These are phyloP conservation scores for Siderastrea siderea DNA, from an alignment of 92 coral and sea anemone genomes.

Conservation along the genomic window DNA sequence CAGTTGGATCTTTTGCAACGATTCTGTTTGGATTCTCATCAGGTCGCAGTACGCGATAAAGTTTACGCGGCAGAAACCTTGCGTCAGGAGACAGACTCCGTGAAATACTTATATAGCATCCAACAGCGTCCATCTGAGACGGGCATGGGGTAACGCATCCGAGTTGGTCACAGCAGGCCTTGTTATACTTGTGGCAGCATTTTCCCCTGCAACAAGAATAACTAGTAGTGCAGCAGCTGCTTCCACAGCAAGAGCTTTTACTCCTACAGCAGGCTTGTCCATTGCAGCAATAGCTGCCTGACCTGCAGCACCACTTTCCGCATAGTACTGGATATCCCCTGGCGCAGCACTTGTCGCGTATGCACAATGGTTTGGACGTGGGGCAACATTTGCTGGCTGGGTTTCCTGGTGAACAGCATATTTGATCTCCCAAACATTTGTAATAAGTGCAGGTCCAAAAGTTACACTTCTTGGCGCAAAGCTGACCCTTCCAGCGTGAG, in stretches of 20 bases:
- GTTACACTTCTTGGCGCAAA: not conserved
- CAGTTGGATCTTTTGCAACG: not conserved
- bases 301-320: not conserved
- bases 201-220: not conserved
- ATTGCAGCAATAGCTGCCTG: not conserved
- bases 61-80: too few relatives aligned
- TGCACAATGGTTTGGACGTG: not conserved
- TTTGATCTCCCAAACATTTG: constrained; percentile 1
- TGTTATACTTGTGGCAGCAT: not conserved
- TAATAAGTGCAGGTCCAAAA: not conserved
- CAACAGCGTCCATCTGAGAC: not conserved
- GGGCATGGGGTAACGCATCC: not conserved
- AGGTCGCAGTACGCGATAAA: not conserved
- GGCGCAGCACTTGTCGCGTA: not conserved
- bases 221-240: not conserved
- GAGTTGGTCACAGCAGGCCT: not conserved
- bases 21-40: not conserved
- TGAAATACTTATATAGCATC: not conserved
- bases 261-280: not conserved
- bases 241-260: not conserved
- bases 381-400: not conserved
- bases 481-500: not conserved
- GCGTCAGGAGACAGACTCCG: too few relatives aligned
- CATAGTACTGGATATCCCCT: not conserved
- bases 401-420: not conserved